These are phyloP conservation scores for Xenentodon cancila DNA, from an alignment of 2,797 vertebrate genomes.

Conservation along the genomic window DNA sequence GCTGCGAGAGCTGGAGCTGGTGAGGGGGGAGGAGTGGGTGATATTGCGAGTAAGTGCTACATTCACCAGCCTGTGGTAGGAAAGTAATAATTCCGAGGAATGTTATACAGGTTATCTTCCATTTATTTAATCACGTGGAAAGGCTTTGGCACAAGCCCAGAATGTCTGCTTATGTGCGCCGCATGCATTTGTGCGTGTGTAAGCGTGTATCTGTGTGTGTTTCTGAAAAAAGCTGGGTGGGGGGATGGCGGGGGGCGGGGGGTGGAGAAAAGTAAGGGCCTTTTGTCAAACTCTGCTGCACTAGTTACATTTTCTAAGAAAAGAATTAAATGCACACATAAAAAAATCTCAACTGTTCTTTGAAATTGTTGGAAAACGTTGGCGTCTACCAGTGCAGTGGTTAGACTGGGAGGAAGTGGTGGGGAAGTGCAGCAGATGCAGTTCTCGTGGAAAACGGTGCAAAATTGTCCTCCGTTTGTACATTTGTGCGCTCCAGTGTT, in stretches of 20 bases:
- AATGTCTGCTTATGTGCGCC: constrained; percentile 7
- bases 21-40: not conserved
- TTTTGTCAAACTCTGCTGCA: constrained; percentile 36
- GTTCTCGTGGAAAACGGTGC: constrained; percentile 2
- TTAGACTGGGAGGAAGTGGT: constrained; percentile 37
- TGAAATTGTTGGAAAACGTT: constrained; percentile 42
- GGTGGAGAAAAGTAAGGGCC: constrained; percentile 10
- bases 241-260: constrained; percentile 43
- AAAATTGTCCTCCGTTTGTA: not conserved
- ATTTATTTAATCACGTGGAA: constrained; percentile 81
- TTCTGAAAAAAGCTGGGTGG: constrained; percentile 21
- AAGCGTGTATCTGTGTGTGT: constrained; percentile 5
- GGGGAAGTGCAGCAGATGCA: constrained; percentile 12
- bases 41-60: constrained; percentile 26
- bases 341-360: constrained; percentile 44
- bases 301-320: constrained; percentile 51
- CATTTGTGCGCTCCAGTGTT: too few relatives aligned
- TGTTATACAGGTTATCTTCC: constrained; percentile 72
- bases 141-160: constrained; percentile 70
- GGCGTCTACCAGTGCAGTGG: not conserved
- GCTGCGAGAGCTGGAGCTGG: constrained; percentile 8
- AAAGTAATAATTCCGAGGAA: constrained; percentile 68
- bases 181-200: constrained; percentile 3
- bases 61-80: constrained; percentile 47
- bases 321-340: constrained; percentile 39